phyloP scores from a whole-genome alignment of 2,888 invertebrate species.

The Chrysolina oricalcia region DNA sequence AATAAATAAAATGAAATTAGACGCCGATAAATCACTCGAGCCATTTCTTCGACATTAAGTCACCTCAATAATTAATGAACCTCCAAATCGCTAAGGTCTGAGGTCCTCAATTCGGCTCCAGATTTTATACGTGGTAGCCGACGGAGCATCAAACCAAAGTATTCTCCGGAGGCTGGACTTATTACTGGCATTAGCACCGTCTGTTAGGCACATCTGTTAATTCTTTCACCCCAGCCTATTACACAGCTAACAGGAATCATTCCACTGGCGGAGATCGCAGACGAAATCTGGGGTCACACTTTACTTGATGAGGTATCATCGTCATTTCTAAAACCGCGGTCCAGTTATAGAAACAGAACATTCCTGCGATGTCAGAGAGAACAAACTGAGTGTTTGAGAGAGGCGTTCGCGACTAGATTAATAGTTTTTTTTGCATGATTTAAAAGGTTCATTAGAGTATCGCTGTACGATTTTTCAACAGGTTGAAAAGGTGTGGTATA shows the following conservation, averaged over 20 bases:
- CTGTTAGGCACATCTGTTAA: constrained; percentile 73
- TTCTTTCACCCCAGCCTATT: constrained; percentile 70
- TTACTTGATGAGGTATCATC: no score
- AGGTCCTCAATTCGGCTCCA: constrained; percentile 41
- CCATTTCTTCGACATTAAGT: constrained; percentile 5
- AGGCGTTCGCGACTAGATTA: no score
- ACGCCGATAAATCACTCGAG: background rate
- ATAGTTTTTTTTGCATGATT: no score
- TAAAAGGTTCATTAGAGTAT: no score
- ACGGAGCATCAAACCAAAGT: constrained; percentile 67
- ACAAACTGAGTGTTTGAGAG: no score
- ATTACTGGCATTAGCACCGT: constrained; percentile 71
- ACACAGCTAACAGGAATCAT: constrained; percentile 61
- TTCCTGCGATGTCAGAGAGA: no score
- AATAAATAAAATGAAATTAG: no score
- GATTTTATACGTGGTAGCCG: constrained; percentile 61
- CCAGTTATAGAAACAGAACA: no score
- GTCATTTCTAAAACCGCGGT: no score
- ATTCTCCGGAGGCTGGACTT: constrained; percentile 63
- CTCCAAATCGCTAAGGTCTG: constrained; percentile 15
- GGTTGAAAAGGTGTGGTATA: no score
- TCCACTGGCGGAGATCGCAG: background rate
- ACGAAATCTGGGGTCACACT: background rate
- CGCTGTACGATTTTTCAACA: no score
- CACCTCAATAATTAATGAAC: constrained; percentile 20